Evolutionary conservation across 30 jellyfish, hydroid and myxozoan species (phyloP).

Genomic region (Hydractinia echinata): DNA sequence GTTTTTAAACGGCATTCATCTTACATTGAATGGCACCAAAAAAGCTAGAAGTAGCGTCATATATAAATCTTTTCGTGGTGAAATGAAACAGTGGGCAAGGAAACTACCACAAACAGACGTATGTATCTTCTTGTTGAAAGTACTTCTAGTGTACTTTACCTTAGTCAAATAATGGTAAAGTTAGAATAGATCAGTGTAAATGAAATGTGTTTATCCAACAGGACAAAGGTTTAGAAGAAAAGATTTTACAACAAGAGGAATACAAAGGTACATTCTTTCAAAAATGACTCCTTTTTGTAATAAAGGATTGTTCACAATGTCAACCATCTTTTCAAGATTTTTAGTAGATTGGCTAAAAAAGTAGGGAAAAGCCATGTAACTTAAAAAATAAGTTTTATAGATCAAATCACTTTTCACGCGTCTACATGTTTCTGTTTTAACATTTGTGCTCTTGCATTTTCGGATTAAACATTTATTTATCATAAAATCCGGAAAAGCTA

Average conservation of each 20-base stretch:
- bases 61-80: slow-evolving; percentile 90
- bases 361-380: too few relatives aligned
- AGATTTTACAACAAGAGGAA: slow-evolving; percentile 48
- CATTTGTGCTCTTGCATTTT: too few relatives aligned
- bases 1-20: slow-evolving; percentile 83
- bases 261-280: slow-evolving; percentile 47
- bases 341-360: too few relatives aligned
- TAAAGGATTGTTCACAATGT: too few relatives aligned
- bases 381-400: too few relatives aligned
- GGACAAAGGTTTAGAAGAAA: slow-evolving; percentile 63
- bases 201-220: background rate
- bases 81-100: slow-evolving; percentile 61
- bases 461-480: too few relatives aligned
- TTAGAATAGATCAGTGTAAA: background rate
- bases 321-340: too few relatives aligned
- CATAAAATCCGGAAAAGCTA: too few relatives aligned
- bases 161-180: background rate
- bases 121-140: background rate
- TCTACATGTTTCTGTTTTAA: too few relatives aligned
- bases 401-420: too few relatives aligned
- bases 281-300: too few relatives aligned
- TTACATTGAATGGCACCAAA: slow-evolving; percentile 76
- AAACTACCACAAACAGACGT: slow-evolving; percentile 87
- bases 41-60: slow-evolving; percentile 86
- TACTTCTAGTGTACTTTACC: background rate